These are phyloP conservation scores for Papilio polyxenes DNA, from an alignment of 1,140 invertebrate species.

Conservation along the genomic window DNA sequence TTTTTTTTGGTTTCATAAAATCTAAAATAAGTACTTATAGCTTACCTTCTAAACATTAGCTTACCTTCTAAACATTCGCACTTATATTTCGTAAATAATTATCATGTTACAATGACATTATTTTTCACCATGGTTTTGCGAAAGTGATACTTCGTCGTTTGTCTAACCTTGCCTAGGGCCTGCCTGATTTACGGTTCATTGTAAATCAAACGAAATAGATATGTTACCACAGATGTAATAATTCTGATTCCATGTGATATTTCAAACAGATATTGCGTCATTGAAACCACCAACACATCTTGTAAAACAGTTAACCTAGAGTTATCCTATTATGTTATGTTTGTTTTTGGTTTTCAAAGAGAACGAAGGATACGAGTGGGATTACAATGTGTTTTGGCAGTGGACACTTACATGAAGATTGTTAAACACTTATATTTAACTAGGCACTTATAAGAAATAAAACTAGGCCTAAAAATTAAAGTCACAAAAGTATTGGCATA, in stretches of 20 bases:
- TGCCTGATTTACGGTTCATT: not conserved
- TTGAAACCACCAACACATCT: no score
- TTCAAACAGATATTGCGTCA: no score
- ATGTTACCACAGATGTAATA: not conserved
- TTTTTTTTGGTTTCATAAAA: not conserved
- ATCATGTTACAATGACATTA: not conserved
- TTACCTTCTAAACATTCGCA: not conserved
- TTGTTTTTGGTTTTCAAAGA: no score
- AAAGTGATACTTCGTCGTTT: not conserved
- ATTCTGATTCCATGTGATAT: not conserved
- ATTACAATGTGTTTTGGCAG: not conserved
- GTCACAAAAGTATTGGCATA: conserved; percentile 10
- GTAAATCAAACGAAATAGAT: not conserved
- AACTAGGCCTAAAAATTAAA: not conserved
- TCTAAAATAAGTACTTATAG: not conserved
- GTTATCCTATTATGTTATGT: no score
- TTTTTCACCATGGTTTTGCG: not conserved
- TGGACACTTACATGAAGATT: not conserved
- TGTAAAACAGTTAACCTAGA: no score
- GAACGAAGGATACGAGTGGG: no score
- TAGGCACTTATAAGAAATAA: not conserved
- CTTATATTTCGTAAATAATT: not conserved
- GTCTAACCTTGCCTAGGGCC: not conserved
- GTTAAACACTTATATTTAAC: not conserved
- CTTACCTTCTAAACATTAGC: not conserved